These are phyloP conservation scores for Anticlea derivata DNA, from an alignment of 2,888 invertebrate species.

Conservation along the genomic window DNA sequence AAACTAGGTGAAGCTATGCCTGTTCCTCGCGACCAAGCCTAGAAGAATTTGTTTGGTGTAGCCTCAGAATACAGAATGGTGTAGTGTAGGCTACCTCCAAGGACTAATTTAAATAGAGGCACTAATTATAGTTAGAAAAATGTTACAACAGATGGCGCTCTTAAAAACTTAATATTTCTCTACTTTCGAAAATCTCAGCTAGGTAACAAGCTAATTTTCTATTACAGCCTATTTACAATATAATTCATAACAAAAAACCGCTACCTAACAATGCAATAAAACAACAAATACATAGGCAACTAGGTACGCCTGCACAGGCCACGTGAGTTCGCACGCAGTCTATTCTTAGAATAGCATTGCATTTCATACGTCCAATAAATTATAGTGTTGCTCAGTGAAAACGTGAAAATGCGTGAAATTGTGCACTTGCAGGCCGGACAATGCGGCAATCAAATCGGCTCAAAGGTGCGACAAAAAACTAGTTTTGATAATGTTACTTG, in stretches of 20 bases:
- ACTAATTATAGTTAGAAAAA: not conserved
- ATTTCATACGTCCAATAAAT: constrained; percentile 33
- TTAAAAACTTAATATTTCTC: not conserved
- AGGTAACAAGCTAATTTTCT: constrained; percentile 9
- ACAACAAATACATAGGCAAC: constrained; percentile 16
- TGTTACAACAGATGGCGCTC: constrained; percentile 16
- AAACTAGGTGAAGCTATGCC: too few species aligned
- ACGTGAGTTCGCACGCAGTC: constrained; percentile 16
- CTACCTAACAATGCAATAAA: constrained; percentile 9
- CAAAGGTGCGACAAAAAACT: constrained; percentile 86
- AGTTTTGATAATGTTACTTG: constrained; percentile 2
- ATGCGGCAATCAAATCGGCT: constrained; percentile 96
- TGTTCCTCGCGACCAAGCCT: too few species aligned
- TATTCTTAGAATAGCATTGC: constrained; percentile 49
- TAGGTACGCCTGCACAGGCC: constrained; percentile 13
- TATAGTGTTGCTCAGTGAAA: constrained; percentile 45
- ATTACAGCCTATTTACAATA: constrained; percentile 9
- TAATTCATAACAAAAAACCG: not conserved
- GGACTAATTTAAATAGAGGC: too few species aligned
- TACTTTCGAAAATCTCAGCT: constrained; percentile 18
- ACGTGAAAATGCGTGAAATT: constrained; percentile 92
- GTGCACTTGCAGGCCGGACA: constrained; percentile 95
- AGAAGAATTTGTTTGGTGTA: too few species aligned
- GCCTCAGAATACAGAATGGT: too few species aligned
- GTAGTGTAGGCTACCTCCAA: too few species aligned